Percentiles rank a stretch among this genome's conserved stretches.
Evolutionary conservation across 2,113 vertebrate species (phyloP).

Genomic region (Cepphus grylle): DNA sequence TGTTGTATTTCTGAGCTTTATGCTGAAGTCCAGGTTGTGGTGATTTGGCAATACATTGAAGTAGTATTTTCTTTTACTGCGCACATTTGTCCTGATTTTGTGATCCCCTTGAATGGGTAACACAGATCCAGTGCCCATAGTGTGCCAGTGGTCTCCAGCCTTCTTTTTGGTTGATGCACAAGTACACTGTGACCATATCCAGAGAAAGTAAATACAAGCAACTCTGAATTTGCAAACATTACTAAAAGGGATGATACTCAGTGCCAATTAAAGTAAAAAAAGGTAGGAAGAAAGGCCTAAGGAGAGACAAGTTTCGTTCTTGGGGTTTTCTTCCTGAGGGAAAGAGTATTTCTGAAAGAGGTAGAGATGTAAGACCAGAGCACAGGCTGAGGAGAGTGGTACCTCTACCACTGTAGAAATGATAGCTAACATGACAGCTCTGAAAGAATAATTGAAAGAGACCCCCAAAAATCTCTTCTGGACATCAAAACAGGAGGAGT

Average conservation of each 20-base stretch:
- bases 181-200: background rate
- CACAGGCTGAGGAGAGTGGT: background rate
- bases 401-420: background rate
- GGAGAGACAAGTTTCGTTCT: background rate
- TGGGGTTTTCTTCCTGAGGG: background rate
- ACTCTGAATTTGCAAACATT: background rate
- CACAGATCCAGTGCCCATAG: accelerated
- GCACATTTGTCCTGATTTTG: background rate
- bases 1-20: background rate
- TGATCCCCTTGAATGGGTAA: background rate
- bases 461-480: background rate
- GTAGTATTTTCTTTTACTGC: accelerated
- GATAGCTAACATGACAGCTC: background rate
- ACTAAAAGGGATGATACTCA: background rate
- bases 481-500: background rate
- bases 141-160: background rate
- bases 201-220: background rate
- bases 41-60: background rate
- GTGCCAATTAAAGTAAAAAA: background rate
- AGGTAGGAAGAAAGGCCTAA: background rate
- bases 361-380: background rate
- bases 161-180: background rate
- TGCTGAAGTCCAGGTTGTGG: background rate
- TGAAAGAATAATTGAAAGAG: background rate
- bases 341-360: background rate